Percentiles rank a stretch among this genome's conserved stretches.
Conservation (phyloP, 2,113 vertebrate genomes). For the Epinephelus cyanopodus region DNA sequence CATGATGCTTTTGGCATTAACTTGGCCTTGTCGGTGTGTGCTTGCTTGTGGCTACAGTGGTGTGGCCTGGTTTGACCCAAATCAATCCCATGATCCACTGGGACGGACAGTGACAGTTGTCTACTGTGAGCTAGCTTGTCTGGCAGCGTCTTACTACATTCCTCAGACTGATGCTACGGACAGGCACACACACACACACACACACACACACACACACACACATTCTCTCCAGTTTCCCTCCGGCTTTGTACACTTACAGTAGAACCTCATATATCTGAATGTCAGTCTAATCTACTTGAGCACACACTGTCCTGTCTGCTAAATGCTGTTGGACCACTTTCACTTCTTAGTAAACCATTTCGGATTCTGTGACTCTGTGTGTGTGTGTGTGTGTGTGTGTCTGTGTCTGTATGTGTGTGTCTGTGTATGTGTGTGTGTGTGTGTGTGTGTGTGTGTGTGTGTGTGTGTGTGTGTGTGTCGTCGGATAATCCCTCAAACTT, state of each 20-base stretch:
- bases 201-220: conserved; percentile 8
- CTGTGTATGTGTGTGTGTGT: conserved; percentile 25
- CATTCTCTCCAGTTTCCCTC: neutral
- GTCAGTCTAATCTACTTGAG: conserved; percentile 44
- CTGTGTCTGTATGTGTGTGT: too few relatives aligned
- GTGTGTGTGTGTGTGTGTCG: conserved; percentile 19
- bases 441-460: conserved; percentile 26
- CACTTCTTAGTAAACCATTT: conserved; percentile 42
- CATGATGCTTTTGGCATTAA: neutral
- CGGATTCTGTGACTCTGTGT: conserved; percentile 28
- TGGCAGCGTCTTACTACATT: conserved; percentile 64
- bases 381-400: conserved; percentile 16
- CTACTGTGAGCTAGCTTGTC: conserved; percentile 58
- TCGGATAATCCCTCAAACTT: conserved; percentile 68
- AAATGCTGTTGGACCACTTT: conserved; percentile 41
- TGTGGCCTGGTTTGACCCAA: conserved; percentile 43
- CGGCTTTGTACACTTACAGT: conserved; percentile 21
- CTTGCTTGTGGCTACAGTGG: neutral
- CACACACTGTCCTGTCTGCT: conserved; percentile 32
- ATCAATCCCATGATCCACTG: conserved; percentile 19
- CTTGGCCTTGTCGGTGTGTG: neutral
- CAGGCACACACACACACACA: conserved; percentile 17
- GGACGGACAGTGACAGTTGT: conserved; percentile 47
- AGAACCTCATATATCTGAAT: conserved; percentile 44
- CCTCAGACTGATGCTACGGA: conserved; percentile 36